Conservation (phyloP, 1,140 invertebrate species). For the Heterodera schachtii region DNA sequence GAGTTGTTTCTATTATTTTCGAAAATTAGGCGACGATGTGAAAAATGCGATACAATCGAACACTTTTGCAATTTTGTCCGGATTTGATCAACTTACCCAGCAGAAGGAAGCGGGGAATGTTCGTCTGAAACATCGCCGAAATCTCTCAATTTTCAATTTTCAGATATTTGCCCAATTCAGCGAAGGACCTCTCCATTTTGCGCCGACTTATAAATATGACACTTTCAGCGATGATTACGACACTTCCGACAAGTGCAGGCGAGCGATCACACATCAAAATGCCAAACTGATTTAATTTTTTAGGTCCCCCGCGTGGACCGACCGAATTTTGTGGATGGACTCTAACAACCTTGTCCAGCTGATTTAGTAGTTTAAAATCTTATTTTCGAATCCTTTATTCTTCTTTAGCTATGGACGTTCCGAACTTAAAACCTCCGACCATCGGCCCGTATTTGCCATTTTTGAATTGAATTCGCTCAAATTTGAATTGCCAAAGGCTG, state of each 20-base stretch:
- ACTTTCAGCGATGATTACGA: slow-evolving; percentile 98
- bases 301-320: slow-evolving; percentile 87
- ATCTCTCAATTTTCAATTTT: slow-evolving; percentile 65
- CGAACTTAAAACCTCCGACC: slow-evolving; percentile 96
- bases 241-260: slow-evolving; percentile 89
- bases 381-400: not conserved
- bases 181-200: slow-evolving; percentile 88
- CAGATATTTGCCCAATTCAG: slow-evolving; percentile 91
- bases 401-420: slow-evolving; percentile 73
- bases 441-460: slow-evolving; percentile 69
- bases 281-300: not conserved
- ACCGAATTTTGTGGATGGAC: slow-evolving; percentile 87
- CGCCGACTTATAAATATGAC: slow-evolving; percentile 99
- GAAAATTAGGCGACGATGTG: slow-evolving; percentile 76
- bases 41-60: slow-evolving; percentile 80
- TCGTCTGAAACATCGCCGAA: slow-evolving; percentile 1
- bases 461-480: slow-evolving; percentile 41
- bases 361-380: slow-evolving; percentile 68
- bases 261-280: not conserved
- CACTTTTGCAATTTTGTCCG: slow-evolving; percentile 78
- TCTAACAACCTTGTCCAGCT: slow-evolving; percentile 68
- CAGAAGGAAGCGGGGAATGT: slow-evolving; percentile 68
- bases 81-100: slow-evolving; percentile 83
- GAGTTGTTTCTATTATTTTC: not conserved
- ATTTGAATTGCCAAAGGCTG: slow-evolving; percentile 27